Evolutionary conservation across 23 tunicate species (phyloP).

Genomic region (Trididemnum nubilum): DNA sequence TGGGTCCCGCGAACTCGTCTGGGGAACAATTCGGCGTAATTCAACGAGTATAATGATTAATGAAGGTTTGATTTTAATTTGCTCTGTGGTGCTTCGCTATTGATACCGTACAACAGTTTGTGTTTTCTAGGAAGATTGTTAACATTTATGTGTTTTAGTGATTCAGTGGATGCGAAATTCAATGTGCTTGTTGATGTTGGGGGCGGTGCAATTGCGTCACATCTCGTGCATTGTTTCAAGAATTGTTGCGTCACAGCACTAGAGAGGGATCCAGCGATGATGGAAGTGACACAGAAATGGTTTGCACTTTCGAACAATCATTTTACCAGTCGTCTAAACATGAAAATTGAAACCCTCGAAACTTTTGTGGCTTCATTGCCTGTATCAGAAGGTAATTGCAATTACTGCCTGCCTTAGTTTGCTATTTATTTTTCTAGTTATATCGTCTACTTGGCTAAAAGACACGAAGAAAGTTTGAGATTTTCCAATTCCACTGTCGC

Average conservation of each 20-base stretch:
- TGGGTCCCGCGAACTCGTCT: neutral
- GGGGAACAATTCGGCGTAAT: neutral
- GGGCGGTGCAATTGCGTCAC: slow-evolving; percentile 55
- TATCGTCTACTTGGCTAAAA: no score
- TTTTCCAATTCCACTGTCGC: no score
- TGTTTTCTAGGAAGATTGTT: no score
- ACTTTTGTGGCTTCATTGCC: neutral
- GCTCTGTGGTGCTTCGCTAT: no score
- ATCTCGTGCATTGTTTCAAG: slow-evolving; percentile 51
- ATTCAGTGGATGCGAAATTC: slow-evolving; percentile 24
- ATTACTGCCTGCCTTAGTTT: no score
- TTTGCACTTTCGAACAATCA: slow-evolving; percentile 64
- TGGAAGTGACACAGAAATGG: slow-evolving; percentile 51
- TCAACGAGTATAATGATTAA: neutral
- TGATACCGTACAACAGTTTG: neutral
- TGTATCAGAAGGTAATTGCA: no score
- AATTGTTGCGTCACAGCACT: slow-evolving; percentile 64
- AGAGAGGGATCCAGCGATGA: slow-evolving; percentile 67
- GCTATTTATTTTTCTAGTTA: no score
- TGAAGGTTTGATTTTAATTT: neutral
- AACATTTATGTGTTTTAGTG: slow-evolving; percentile 19
- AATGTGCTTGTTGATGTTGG: slow-evolving; percentile 69
- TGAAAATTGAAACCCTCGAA: slow-evolving; percentile 9
- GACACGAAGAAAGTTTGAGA: no score
- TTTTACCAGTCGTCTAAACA: slow-evolving; percentile 7